phyloP scores from a whole-genome alignment of 2,797 vertebrate species.

The Botia kubotai region DNA sequence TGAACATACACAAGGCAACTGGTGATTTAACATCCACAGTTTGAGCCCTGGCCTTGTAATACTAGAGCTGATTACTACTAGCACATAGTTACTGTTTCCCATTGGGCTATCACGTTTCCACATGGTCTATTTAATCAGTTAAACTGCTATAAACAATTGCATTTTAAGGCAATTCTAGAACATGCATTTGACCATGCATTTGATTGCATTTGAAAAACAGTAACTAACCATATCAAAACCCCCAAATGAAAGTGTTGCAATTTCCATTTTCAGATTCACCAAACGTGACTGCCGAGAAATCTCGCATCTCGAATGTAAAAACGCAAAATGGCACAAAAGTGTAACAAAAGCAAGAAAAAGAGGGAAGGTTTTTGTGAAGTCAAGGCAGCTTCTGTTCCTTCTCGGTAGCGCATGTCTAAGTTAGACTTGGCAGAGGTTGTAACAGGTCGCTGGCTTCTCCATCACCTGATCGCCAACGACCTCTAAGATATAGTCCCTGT shows the following conservation, averaged over 20 bases:
- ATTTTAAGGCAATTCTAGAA: slow-evolving; percentile 75
- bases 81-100: slow-evolving; percentile 6
- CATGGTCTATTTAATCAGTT: background rate
- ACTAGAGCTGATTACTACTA: background rate
- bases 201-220: too few relatives aligned
- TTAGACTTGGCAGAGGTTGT: slow-evolving; percentile 85
- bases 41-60: background rate
- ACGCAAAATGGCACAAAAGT: slow-evolving; percentile 52
- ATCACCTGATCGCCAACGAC: slow-evolving; percentile 77
- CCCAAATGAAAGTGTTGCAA: background rate
- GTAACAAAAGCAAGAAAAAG: slow-evolving; percentile 20
- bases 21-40: slow-evolving; percentile 7
- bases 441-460: slow-evolving; percentile 73
- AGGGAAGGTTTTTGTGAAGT: slow-evolving; percentile 51
- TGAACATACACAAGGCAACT: background rate
- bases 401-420: slow-evolving; percentile 1
- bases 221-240: background rate
- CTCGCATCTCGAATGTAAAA: slow-evolving; percentile 21
- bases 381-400: slow-evolving; percentile 58
- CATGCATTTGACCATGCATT: slow-evolving; percentile 54
- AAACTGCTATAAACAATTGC: slow-evolving; percentile 33
- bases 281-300: slow-evolving; percentile 15
- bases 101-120: background rate
- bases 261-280: slow-evolving; percentile 22
- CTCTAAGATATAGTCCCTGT: slow-evolving; percentile 79